Evolutionary conservation across 2,113 vertebrate genomes (phyloP).

Genomic region (Anarhynchus alexandrinus): DNA sequence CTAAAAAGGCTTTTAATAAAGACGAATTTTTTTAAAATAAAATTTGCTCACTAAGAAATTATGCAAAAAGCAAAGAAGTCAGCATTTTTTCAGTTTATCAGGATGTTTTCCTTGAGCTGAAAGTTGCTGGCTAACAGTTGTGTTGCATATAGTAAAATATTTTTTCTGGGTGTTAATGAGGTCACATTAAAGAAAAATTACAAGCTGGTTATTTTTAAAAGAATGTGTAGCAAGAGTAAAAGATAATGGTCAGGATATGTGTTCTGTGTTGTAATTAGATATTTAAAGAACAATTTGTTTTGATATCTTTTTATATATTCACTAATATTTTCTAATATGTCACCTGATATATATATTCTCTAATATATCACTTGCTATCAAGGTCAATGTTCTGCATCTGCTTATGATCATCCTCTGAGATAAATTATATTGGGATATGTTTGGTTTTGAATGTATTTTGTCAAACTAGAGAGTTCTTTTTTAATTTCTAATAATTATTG

Average conservation of each 20-base stretch:
- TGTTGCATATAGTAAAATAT: neutral
- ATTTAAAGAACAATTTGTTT: neutral
- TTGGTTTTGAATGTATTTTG: neutral
- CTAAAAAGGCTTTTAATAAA: neutral
- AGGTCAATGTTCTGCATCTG: neutral
- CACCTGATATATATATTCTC: neutral
- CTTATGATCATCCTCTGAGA: neutral
- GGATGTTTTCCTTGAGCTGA: neutral
- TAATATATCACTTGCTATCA: neutral
- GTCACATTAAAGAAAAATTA: neutral
- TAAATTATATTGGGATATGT: neutral
- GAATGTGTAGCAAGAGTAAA: neutral
- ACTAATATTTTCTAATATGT: neutral
- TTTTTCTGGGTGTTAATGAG: neutral
- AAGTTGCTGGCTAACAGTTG: neutral
- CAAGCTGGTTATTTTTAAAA: neutral
- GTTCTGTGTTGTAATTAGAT: neutral
- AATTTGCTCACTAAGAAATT: neutral
- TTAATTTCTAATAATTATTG: neutral
- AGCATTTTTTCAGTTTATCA: neutral
- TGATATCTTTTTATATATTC: neutral
- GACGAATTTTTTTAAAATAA: neutral
- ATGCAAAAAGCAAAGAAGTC: neutral
- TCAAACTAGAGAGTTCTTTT: neutral
- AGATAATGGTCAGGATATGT: neutral